Percentiles rank a stretch among this genome's conserved stretches.
These are phyloP conservation scores for Streptopelia turtur DNA, from an alignment of 2,797 vertebrate genomes.

Conservation along the genomic window DNA sequence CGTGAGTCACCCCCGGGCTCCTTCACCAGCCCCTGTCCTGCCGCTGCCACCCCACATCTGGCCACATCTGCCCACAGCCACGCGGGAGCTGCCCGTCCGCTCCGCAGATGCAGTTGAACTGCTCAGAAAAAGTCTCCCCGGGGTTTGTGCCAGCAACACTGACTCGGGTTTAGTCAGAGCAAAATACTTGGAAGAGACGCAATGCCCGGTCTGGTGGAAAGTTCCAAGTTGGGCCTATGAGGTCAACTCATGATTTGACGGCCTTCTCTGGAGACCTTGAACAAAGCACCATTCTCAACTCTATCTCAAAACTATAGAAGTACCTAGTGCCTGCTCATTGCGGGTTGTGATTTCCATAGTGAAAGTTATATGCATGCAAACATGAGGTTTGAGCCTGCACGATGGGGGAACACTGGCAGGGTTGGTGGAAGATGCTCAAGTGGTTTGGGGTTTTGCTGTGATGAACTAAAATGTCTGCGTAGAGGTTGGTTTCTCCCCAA, in stretches of 20 bases:
- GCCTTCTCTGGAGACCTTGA: background rate
- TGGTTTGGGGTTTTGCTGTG: fast-evolving
- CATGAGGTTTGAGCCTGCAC: background rate
- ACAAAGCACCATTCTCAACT: background rate
- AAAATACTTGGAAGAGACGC: fast-evolving
- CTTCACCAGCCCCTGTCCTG: background rate
- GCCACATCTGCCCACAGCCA: background rate
- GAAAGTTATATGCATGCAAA: background rate
- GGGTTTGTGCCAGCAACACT: background rate
- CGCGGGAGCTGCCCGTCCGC: background rate
- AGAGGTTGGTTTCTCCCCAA: background rate
- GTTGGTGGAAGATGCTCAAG: background rate
- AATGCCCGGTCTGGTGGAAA: fast-evolving
- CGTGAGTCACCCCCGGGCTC: background rate
- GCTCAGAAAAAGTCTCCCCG: background rate
- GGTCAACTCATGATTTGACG: background rate
- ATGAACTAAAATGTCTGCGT: background rate
- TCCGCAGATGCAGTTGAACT: background rate
- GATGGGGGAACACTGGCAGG: background rate
- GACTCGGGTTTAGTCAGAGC: background rate
- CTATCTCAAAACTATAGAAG: background rate
- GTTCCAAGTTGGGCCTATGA: fast-evolving
- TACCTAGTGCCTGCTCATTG: background rate
- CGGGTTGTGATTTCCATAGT: fast-evolving
- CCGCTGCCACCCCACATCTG: background rate